Base-by-base conservation (phyloP, 2,113 vertebrate species). In the Furnarius figulus region DNA sequence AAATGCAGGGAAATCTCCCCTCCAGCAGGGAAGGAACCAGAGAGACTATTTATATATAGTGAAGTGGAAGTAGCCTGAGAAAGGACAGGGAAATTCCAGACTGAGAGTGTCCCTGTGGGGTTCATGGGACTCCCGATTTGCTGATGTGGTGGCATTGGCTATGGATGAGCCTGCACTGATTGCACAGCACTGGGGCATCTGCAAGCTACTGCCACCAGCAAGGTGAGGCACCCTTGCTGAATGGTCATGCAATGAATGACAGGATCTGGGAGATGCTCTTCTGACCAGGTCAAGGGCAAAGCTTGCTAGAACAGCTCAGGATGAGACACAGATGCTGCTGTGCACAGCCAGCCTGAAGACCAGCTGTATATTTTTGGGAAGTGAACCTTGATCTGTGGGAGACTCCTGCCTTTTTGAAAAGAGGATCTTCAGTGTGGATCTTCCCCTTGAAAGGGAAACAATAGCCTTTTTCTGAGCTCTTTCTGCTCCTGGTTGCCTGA, bases 101-200 rank as follows among this genome's bases (percentile, higher is more conserved):
- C 35, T 1, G 12, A 63, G 24, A 53, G 14, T 10, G 47, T 58
- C 10, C 3, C 1, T 30, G 5, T 0, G 1, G 39, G 12, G 5
- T 66, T 80, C 2, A 2, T 23, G 65, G 50, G n/a, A 87, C 7
- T 68, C 27, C 31, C 12, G 5, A 9, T 68, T 78, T 82, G 14
- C 30, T 2, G 6, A 56, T n/a, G 23, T 1, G 4, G 42, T 62
- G 68, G 18, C n/a, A 73, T 30, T 12, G n/a, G 25, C 52, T 53
- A 20, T 0, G 2, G 16, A 30, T 40, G n/a, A 37, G 18, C 10
- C 5, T 8, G 74, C 2, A 2, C 16, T 12, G 3, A 11, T 42
- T 76, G 23, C 7, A 23, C 37, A 42, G 47, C 0, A 0, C 25
- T 2, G 2, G 19, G 11, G 7, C 33, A 73, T 50, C 33, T 3